phyloP scores from a whole-genome alignment of 2,113 vertebrate species.

The Lucifuga dentata region DNA sequence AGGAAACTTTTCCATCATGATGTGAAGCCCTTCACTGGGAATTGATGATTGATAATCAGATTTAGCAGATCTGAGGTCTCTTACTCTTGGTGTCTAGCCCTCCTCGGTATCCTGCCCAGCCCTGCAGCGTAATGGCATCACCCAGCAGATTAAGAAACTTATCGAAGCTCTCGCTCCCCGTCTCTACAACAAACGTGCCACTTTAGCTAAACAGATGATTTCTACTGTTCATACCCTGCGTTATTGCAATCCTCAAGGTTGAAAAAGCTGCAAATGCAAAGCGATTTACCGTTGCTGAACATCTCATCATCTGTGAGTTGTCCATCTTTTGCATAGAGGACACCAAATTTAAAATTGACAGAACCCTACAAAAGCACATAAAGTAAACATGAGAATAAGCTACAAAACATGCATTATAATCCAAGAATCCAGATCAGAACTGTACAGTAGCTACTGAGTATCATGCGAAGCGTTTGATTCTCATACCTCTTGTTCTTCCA shows the following conservation, averaged over 20 bases:
- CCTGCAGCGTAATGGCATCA: slow-evolving; percentile 91
- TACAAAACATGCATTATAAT: neutral
- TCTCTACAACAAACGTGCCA: slow-evolving; percentile 82
- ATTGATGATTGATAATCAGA: neutral
- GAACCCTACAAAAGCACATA: slow-evolving; percentile 86
- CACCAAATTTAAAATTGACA: slow-evolving; percentile 99
- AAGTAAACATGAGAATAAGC: neutral
- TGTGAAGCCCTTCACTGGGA: neutral
- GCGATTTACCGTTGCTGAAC: slow-evolving; percentile 95
- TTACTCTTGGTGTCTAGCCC: slow-evolving; percentile 99
- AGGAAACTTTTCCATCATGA: neutral
- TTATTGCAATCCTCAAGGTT: too few relatives aligned
- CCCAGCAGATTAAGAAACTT: slow-evolving; percentile 94
- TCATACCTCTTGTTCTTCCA: slow-evolving; percentile 97
- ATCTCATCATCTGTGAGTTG: slow-evolving; percentile 99
- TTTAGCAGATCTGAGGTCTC: slow-evolving; percentile 29
- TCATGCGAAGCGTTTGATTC: neutral
- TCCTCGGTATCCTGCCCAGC: slow-evolving; percentile 97
- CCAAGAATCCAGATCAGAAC: neutral
- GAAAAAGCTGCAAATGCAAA: neutral
- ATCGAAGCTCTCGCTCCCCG: slow-evolving; percentile 92
- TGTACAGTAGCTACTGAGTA: neutral
- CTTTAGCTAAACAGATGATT: neutral
- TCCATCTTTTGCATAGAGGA: slow-evolving; percentile 97
- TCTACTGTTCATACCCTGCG: too few relatives aligned